phyloP scores from a whole-genome alignment of 2,113 vertebrate species.

The Microtus ochrogaster region DNA sequence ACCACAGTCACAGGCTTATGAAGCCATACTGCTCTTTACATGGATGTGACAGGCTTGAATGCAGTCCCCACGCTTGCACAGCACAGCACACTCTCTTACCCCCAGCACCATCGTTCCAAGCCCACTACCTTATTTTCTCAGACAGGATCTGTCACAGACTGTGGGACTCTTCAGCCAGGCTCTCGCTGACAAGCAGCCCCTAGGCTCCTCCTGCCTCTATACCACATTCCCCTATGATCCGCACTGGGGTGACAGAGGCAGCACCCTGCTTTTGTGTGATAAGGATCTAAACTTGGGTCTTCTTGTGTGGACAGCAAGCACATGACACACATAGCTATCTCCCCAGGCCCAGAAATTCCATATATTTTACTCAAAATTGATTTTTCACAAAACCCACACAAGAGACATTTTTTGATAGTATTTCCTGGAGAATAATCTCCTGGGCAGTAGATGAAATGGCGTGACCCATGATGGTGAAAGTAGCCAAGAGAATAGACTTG shows the following conservation, averaged over 20 bases:
- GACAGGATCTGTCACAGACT: background rate
- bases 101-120: too few relatives aligned
- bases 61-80: background rate
- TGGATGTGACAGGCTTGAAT: background rate
- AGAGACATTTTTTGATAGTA: background rate
- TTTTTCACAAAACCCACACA: background rate
- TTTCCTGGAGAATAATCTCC: background rate
- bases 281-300: too few relatives aligned
- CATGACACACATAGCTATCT: background rate
- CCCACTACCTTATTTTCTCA: background rate
- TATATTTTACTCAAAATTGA: background rate
- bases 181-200: background rate
- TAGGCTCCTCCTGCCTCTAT: background rate
- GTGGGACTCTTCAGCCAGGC: background rate
- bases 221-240: background rate
- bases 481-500: background rate
- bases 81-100: background rate
- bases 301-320: background rate
- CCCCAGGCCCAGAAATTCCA: background rate
- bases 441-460: background rate
- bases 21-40: background rate
- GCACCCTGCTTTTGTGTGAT: too few relatives aligned
- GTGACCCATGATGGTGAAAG: too few relatives aligned
- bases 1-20: background rate
- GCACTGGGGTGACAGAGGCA: background rate